A percentile compares a stretch with the other conserved stretches of the same genome.
Evolutionary conservation across 2,797 vertebrate species (phyloP).

Genomic region (Cichlasoma orientale): DNA sequence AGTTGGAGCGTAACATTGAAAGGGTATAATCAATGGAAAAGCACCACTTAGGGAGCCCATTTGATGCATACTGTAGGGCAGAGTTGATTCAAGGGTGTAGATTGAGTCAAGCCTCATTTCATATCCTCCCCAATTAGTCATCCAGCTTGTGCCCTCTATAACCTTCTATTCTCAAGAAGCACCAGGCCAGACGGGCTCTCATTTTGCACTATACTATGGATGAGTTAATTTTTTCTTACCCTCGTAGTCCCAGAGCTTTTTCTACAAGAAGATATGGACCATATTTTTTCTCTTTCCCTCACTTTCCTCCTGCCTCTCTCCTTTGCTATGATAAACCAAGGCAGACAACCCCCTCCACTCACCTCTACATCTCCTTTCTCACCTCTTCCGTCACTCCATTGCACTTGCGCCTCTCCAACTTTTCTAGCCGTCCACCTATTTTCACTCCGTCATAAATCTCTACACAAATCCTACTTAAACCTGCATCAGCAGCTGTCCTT

Average conservation of each 20-base stretch:
- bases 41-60: conserved; percentile 78
- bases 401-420: conserved; percentile 61
- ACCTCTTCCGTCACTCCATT: conserved; percentile 47
- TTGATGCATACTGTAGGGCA: conserved; percentile 78
- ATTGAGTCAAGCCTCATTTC: conserved; percentile 81
- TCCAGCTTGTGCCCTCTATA: conserved; percentile 75
- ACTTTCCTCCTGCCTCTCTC: conserved; percentile 47
- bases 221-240: conserved; percentile 59
- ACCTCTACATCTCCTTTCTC: conserved; percentile 46
- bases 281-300: conserved; percentile 24
- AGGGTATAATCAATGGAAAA: conserved; percentile 80
- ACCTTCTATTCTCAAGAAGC: conserved; percentile 70
- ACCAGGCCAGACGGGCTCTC: conserved; percentile 54
- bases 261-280: conserved; percentile 50
- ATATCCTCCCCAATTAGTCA: conserved; percentile 79
- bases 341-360: conserved; percentile 21
- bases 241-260: conserved; percentile 58
- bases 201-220: conserved; percentile 63
- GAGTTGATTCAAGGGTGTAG: conserved; percentile 80
- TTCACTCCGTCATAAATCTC: conserved; percentile 71
- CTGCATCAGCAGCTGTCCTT: conserved; percentile 78
- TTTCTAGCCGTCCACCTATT: conserved; percentile 58
- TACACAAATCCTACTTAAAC: conserved; percentile 80
- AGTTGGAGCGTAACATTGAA: conserved; percentile 74
- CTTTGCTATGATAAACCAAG: conserved; percentile 54